Percentiles rank a stretch among this genome's conserved stretches.
phyloP scores from a whole-genome alignment of 2,113 vertebrate genomes.

The Perognathus longimembris region DNA sequence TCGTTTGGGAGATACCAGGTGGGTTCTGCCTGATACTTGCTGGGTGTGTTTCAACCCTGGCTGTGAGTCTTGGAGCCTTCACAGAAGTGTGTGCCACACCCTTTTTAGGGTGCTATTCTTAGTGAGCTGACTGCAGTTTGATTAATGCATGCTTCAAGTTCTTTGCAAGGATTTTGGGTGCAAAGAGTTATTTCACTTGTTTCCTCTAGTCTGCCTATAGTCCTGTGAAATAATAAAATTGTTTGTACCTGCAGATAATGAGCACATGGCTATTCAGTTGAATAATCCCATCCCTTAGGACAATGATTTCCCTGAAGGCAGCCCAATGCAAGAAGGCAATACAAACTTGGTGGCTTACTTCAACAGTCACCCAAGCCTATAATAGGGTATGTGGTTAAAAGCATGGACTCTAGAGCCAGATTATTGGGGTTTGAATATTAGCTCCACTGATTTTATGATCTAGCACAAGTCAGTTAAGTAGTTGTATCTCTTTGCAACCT shows the following conservation, averaged over 20 bases:
- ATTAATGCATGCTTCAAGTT: not conserved
- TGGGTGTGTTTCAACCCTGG: rapidly evolving
- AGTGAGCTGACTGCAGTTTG: not conserved
- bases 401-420: not conserved
- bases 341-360: not conserved
- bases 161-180: not conserved
- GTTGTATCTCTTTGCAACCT: not conserved
- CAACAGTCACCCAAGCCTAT: not conserved
- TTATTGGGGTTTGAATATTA: not conserved
- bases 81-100: rapidly evolving
- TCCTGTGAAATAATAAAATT: not conserved
- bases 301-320: not conserved
- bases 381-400: not conserved
- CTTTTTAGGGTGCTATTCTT: not conserved
- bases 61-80: not conserved
- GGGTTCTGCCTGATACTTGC: not conserved
- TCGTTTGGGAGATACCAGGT: too few relatives aligned
- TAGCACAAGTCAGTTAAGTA: not conserved
- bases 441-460: not conserved
- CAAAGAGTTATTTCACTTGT: conserved; percentile 11
- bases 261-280: not conserved
- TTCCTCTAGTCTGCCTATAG: not conserved
- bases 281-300: not conserved
- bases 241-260: not conserved
- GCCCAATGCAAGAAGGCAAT: not conserved